Evolutionary conservation across 2,113 vertebrate genomes (phyloP).

Genomic region (Mionectes macconnelli): DNA sequence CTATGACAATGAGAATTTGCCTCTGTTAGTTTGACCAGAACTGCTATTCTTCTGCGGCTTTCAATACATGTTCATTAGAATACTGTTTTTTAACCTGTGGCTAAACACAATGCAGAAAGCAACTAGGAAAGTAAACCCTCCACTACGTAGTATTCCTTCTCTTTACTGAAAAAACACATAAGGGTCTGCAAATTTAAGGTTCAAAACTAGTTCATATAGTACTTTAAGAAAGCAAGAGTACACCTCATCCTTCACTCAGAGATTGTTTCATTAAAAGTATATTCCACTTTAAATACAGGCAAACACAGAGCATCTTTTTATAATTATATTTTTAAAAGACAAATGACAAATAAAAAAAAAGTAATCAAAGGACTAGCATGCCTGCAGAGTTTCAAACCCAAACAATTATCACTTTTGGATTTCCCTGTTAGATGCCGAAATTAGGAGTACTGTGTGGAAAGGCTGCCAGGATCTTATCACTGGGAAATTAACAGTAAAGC

Average conservation of each 20-base stretch:
- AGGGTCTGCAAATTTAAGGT: neutral
- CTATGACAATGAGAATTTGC: neutral
- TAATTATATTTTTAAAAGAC: neutral
- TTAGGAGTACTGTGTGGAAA: neutral
- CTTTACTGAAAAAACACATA: neutral
- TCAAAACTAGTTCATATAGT: neutral
- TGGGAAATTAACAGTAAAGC: neutral
- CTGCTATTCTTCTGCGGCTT: neutral
- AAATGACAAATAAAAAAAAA: neutral
- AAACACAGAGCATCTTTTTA: neutral
- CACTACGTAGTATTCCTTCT: neutral
- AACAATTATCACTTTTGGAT: neutral
- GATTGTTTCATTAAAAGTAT: neutral
- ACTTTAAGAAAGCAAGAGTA: neutral
- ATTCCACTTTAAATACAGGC: rapidly evolving
- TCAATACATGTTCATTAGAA: neutral
- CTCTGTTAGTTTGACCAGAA: neutral
- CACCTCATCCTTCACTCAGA: neutral
- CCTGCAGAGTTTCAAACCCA: neutral
- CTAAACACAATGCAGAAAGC: neutral
- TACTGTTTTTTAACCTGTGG: neutral
- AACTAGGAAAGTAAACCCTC: neutral
- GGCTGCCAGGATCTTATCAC: slow-evolving; percentile 25
- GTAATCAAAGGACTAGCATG: neutral
- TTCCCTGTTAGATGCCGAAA: slow-evolving; percentile 1